Conservation (phyloP, 2,797 vertebrate species). For the Psittacula derbiana region DNA sequence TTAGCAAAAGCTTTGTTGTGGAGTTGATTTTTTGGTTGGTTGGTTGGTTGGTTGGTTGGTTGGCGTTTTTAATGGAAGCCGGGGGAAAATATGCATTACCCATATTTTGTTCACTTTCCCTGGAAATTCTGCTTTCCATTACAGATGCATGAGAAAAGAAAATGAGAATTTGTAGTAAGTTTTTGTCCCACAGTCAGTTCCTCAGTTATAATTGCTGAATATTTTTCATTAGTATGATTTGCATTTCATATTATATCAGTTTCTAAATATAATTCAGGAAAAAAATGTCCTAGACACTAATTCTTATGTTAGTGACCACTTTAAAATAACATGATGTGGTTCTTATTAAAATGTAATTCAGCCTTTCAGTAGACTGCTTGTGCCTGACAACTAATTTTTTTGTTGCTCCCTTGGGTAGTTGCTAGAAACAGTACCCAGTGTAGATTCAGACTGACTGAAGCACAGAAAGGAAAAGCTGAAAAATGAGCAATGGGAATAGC, state of each 20-base stretch:
- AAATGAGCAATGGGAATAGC: conserved; percentile 50
- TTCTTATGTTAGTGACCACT: background rate
- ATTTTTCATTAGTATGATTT: background rate
- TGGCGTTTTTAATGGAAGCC: background rate
- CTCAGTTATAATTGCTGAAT: background rate
- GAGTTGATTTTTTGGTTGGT: background rate
- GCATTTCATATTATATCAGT: background rate
- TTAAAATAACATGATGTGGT: background rate
- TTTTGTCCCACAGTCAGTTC: background rate
- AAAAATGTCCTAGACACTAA: background rate
- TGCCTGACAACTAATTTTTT: conserved; percentile 44
- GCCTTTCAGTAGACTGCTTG: conserved; percentile 3
- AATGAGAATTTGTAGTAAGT: background rate
- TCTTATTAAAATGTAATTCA: conserved; percentile 24
- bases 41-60: too few relatives aligned
- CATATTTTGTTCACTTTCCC: background rate
- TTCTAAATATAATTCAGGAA: background rate
- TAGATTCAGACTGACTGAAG: conserved; percentile 6
- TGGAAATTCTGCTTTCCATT: background rate
- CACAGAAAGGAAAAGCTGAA: conserved; percentile 18
- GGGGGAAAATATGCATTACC: background rate
- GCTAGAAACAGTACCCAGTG: background rate
- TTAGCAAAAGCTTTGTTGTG: background rate
- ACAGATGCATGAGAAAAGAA: background rate
- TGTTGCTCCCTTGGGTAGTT: conserved; percentile 17